phyloP scores from a whole-genome alignment of 2,113 vertebrate genomes.

The Gymnocephalus cernua region DNA sequence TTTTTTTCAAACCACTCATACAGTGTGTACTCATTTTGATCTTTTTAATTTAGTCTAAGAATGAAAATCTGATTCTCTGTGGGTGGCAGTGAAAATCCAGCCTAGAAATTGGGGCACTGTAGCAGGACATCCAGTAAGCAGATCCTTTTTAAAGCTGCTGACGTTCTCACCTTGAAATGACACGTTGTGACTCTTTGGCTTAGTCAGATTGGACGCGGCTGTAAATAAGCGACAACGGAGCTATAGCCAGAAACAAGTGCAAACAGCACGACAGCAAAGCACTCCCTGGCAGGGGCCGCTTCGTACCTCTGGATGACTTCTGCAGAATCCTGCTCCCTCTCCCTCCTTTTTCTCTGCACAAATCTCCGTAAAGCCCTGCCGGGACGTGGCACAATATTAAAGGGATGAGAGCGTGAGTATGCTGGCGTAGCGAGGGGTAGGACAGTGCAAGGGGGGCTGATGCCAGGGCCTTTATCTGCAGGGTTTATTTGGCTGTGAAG shows the following conservation, averaged over 20 bases:
- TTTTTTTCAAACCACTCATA: background rate
- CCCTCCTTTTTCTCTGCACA: slow-evolving; percentile 92
- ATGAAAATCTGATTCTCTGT: slow-evolving; percentile 8
- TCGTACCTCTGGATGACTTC: slow-evolving; percentile 92
- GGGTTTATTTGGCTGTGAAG: slow-evolving; percentile 55
- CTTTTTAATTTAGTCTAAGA: slow-evolving; percentile 6
- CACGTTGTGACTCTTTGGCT: slow-evolving; percentile 44
- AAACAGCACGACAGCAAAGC: slow-evolving; percentile 27
- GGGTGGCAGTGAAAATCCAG: slow-evolving; percentile 15
- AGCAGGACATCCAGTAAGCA: slow-evolving; percentile 9
- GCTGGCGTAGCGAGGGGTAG: slow-evolving; percentile 49
- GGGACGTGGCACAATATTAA: slow-evolving; percentile 83
- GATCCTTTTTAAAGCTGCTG: slow-evolving; percentile 43
- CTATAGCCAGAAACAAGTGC: slow-evolving; percentile 18
- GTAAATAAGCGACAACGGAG: slow-evolving; percentile 44
- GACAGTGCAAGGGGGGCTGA: slow-evolving; percentile 51
- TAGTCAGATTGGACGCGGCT: slow-evolving; percentile 54
- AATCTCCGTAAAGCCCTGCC: slow-evolving; percentile 93
- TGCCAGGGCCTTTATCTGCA: slow-evolving; percentile 64
- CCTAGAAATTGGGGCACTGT: slow-evolving; percentile 10
- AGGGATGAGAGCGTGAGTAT: slow-evolving; percentile 65
- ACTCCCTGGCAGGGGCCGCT: slow-evolving; percentile 39
- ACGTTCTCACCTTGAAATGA: slow-evolving; percentile 36
- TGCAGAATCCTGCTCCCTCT: slow-evolving; percentile 89
- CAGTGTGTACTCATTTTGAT: background rate